Base-by-base conservation (phyloP, 92 coral and sea anemone species). In the Porites evermanni region DNA sequence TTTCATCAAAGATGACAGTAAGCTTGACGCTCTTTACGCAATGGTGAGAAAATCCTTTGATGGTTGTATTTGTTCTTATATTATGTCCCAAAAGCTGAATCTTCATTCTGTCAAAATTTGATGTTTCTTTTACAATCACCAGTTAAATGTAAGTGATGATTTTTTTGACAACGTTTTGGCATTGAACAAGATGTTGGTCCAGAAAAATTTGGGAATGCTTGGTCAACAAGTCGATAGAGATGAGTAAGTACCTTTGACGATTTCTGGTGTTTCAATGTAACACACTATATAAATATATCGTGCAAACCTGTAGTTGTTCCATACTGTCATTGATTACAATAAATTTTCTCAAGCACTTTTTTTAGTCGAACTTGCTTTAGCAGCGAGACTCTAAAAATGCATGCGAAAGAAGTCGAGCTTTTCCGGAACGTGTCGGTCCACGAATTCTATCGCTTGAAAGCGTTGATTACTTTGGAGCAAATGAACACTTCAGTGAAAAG, bases 151-250 rank as follows among this genome's bases (percentile, higher is more conserved):
- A n/a, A 10, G 73, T 7, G 76, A 64, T 18, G 23, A 74, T 47
- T 65, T 32, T 50, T 84, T 89, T 67, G 93, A 72, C 51, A 89
- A 89, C 78, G 24, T 8, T 64, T 21, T 26, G 82, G 68, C 86
- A 12, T 64, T 67, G 76, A 79, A 85, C 51, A 78, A 60, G 47
- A 77, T 67, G 64, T 0, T 74, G 10, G 67, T 56, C 11, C 75
- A 85, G 78, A 73, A 56, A 11, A 78, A 79, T 18, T 44, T 89
- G n/a, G 78, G 16, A 29, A 13, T 54, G 18, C 80, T 65, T 78
- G 64, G 74, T 70, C 12, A 60, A 2, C 89, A 87, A 29, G 90
- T 85, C 24, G 72, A 89, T 73, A 89, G 74, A 53, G 84, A 79
- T 20, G 19, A 32, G 93, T 89, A 89, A 89, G 93, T 85, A 60